A percentile compares a stretch with the other conserved stretches of the same genome.
Conservation (phyloP, 2,113 vertebrate species). For the Hyla sarda region DNA sequence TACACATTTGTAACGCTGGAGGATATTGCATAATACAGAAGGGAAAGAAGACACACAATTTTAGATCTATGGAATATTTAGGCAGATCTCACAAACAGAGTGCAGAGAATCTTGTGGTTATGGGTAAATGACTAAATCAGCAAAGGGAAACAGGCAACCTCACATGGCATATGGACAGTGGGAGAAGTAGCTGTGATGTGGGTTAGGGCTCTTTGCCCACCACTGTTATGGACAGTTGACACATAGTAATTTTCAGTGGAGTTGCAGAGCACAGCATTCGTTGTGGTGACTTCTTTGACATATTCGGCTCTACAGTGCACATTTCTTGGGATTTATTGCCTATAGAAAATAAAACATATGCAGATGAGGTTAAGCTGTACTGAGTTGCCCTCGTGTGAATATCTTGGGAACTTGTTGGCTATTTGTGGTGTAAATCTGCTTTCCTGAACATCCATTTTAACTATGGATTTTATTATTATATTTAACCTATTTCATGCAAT, state of each 20-base stretch:
- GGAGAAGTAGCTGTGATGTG: constrained; percentile 32
- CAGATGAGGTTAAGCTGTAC: neutral
- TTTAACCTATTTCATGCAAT: neutral
- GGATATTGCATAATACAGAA: neutral
- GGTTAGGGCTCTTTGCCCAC: constrained; percentile 40
- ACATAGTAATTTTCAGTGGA: neutral
- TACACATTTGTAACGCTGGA: neutral
- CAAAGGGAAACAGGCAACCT: constrained; percentile 6
- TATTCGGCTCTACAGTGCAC: neutral
- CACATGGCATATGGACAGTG: constrained; percentile 27
- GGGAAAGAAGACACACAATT: neutral
- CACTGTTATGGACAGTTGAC: constrained; percentile 20
- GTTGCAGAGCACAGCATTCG: constrained; percentile 9
- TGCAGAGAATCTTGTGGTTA: constrained; percentile 28
- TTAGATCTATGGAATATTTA: constrained; percentile 6
- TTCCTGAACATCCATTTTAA: neutral
- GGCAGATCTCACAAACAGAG: neutral
- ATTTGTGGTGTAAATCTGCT: neutral
- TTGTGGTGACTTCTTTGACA: neutral
- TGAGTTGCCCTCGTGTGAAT: neutral
- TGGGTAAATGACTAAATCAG: neutral
- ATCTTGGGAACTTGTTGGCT: neutral
- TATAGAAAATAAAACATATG: neutral
- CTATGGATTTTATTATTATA: neutral
- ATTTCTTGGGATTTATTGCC: neutral